Conservation (phyloP, 1,140 invertebrate species). For the Pseudomyrmex cubaensis region DNA sequence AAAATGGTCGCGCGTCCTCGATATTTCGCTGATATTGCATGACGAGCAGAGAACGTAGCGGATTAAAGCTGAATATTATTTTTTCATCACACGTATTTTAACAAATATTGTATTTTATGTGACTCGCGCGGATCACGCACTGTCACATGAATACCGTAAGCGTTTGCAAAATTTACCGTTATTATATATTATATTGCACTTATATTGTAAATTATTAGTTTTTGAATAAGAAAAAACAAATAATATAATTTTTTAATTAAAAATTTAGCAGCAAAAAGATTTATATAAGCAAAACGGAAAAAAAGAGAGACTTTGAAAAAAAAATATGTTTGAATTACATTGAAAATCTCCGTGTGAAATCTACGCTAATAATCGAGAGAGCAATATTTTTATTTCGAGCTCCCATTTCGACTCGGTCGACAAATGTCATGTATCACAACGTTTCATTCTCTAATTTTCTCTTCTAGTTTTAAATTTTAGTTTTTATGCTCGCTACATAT, state of each 20-base stretch:
- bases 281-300: neutral
- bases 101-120: slow-evolving; percentile 45
- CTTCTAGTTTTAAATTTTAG: slow-evolving; percentile 18
- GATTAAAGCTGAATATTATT: slow-evolving; percentile 46
- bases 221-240: neutral
- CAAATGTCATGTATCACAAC: slow-evolving; percentile 31
- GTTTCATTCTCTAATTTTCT: slow-evolving; percentile 2
- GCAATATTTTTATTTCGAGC: slow-evolving; percentile 28
- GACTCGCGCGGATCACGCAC: neutral
- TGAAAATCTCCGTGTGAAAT: neutral
- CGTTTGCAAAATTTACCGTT: neutral
- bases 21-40: slow-evolving; percentile 37
- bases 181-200: neutral
- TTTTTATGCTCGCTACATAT: neutral
- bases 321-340: slow-evolving; percentile 15
- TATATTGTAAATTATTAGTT: neutral
- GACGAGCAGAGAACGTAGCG: neutral
- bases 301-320: neutral
- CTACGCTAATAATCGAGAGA: slow-evolving; percentile 24
- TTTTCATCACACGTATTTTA: slow-evolving; percentile 26
- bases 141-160: neutral
- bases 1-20: slow-evolving; percentile 20
- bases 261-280: slow-evolving; percentile 8
- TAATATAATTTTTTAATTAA: neutral
- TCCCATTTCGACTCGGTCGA: slow-evolving; percentile 14